Base-by-base conservation (phyloP, 2,888 invertebrate species). In the Agrotis puta region DNA sequence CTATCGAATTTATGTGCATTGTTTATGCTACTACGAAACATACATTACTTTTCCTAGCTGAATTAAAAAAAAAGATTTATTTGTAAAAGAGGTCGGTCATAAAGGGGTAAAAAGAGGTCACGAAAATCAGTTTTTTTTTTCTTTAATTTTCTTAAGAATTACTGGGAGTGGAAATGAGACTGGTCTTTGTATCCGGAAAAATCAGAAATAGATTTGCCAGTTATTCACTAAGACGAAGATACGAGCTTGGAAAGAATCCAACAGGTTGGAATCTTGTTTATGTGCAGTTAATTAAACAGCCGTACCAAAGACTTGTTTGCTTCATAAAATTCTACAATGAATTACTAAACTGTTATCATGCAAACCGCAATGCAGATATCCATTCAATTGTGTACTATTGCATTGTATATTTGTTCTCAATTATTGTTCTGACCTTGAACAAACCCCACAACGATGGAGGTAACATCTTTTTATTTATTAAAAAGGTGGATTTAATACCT, bases 341-440 rank as follows among this genome's bases (percentile, higher is more conserved):
- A 61, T n/a, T 43, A 59, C 61, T 11, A 58, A 14, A n/a, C 22
- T 57, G 14, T 43, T 64, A 22, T 39, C n/a, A 64, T 22, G 22
- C n/a, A 43, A 43, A 64, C 24, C 6, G 16, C 6, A 59, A 64
- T 11, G 16, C 43, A 64, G 59, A 43, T 11, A 13, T 20, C 6
- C 27, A 16, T 20, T 16, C 24, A 20, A 43, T 53, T 33, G 22
- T 22, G 54, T 53, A 18, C 39, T 39, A 39, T 39, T 39, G 39
- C 9, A 20, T 20, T 20, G 16, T 62, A n/a, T 6, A 11, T 39
- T 53, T 39, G 43, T 56, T 56, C 56, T 63, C 33, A 54, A 39
- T 33, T n/a, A 57, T 57, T 57, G 5, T 43, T 56, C 1, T 39
- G 39, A 39, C 39, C 39, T 39, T 39, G 39, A 39, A 39, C 4